Conservation (phyloP, 2,888 invertebrate genomes). For the Punctoribates punctum region DNA sequence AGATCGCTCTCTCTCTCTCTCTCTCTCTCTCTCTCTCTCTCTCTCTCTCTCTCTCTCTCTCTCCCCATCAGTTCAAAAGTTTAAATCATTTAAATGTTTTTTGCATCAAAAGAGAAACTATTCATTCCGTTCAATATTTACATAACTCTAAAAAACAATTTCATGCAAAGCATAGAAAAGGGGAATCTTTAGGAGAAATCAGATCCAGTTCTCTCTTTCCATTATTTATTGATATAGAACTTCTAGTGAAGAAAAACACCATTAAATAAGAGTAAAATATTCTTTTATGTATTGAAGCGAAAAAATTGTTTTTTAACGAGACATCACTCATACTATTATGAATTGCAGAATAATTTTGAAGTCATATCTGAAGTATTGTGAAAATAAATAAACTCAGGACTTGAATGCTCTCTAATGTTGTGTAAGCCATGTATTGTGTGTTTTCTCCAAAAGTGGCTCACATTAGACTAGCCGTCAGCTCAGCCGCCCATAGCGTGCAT, state of each 20-base stretch:
- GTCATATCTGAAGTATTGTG: neutral
- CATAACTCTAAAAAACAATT: neutral
- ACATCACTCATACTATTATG: neutral
- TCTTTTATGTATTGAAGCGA: neutral
- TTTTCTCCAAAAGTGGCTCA: neutral
- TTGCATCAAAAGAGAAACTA: neutral
- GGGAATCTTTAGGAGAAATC: neutral
- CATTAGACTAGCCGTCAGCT: neutral
- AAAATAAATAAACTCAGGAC: neutral
- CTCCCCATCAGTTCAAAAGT: neutral
- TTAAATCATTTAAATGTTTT: slow-evolving; percentile 5
- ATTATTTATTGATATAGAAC: slow-evolving; percentile 4
- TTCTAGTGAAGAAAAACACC: slow-evolving; percentile 9
- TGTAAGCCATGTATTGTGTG: neutral
- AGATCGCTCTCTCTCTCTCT: slow-evolving; percentile 6
- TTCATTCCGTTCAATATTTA: neutral
- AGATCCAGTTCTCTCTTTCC: neutral
- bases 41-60: slow-evolving; percentile 9
- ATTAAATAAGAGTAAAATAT: slow-evolving; percentile 4
- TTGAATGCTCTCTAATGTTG: neutral
- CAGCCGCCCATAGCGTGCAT: neutral
- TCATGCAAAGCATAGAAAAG: neutral
- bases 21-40: slow-evolving; percentile 16
- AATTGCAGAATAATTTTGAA: neutral
- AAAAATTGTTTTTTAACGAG: slow-evolving; percentile 1